Conservation (phyloP, 2,888 invertebrate species). For the Pomacea canaliculata region DNA sequence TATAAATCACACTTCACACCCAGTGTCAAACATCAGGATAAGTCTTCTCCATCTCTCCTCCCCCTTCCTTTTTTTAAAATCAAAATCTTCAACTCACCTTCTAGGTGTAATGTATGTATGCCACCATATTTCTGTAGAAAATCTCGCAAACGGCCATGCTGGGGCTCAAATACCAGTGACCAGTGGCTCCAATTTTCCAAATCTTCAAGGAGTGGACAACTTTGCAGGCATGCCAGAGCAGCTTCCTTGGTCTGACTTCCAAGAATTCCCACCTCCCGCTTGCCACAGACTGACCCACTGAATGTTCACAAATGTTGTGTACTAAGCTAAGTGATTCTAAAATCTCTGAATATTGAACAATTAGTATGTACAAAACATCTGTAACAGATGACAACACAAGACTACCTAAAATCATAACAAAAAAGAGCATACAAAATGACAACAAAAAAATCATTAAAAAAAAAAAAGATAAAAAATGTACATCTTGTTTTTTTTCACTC, state of each 20-base stretch:
- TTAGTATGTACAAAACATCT: too few species aligned
- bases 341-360: too few species aligned
- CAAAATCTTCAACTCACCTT: conserved; percentile 41
- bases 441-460: too few species aligned
- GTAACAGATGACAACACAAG: too few species aligned
- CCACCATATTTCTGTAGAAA: conserved; percentile 66
- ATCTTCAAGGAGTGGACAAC: conserved; percentile 65
- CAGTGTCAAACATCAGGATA: too few species aligned
- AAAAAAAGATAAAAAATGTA: too few species aligned
- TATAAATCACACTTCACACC: too few species aligned
- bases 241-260: conserved; percentile 60
- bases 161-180: conserved; percentile 64
- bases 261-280: conserved; percentile 52
- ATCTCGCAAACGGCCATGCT: conserved; percentile 62
- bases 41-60: too few species aligned
- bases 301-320: background rate
- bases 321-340: too few species aligned
- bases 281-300: conserved; percentile 27
- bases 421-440: too few species aligned
- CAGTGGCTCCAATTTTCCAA: conserved; percentile 64
- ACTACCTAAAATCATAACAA: too few species aligned
- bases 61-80: background rate
- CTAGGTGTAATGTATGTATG: conserved; percentile 41
- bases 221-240: conserved; percentile 63
- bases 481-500: too few species aligned